A percentile compares a stretch with the other conserved stretches of the same genome.
Conservation (phyloP, 2,113 vertebrate species). For the Sorex araneus region DNA sequence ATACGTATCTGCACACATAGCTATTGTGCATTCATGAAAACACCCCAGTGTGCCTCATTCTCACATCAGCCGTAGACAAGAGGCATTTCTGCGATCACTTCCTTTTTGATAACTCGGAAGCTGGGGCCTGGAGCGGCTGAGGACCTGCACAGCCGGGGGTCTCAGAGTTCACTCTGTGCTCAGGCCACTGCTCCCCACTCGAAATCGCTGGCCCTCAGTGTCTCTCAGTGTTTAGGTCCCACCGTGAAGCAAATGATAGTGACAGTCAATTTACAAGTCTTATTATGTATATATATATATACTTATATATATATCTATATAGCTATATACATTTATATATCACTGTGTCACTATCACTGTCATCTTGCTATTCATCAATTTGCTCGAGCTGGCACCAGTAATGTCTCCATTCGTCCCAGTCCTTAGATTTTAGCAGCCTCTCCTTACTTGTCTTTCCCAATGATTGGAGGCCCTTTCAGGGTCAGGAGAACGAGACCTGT, state of each 20-base stretch:
- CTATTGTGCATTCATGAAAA: no score
- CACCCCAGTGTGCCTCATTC: background rate
- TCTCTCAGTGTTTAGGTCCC: background rate
- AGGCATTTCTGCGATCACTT: background rate
- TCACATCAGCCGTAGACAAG: background rate
- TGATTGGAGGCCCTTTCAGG: no score
- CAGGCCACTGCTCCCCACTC: background rate
- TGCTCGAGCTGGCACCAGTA: no score
- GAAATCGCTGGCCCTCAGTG: background rate
- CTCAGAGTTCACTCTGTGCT: background rate
- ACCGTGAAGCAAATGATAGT: background rate
- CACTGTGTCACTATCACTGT: no score
- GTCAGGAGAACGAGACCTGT: no score
- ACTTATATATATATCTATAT: no score
- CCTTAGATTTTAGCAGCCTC: no score
- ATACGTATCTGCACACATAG: background rate
- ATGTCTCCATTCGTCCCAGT: no score
- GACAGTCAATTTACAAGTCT: background rate
- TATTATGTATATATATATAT: no score
- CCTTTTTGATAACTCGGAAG: background rate
- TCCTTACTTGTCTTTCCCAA: no score
- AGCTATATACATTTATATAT: no score
- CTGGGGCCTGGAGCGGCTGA: background rate
- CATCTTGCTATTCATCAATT: no score
- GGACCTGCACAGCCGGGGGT: background rate